phyloP scores from a whole-genome alignment of 1,140 invertebrate genomes.

The Ylistrum balloti region DNA sequence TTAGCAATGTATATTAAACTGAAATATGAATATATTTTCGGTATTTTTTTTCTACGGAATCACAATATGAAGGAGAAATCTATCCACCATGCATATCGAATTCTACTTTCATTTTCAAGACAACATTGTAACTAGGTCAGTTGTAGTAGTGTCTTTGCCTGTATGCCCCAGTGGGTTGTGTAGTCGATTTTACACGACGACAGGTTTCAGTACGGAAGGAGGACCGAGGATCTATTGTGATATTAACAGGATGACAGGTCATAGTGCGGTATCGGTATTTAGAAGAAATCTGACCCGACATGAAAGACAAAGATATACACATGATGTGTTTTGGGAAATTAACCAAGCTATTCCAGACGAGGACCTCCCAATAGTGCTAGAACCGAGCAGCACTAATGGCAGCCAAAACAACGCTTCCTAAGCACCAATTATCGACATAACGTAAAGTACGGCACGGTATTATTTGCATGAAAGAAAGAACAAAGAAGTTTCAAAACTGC shows the following conservation, averaged over 20 bases:
- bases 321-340: constrained; percentile 28
- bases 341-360: neutral
- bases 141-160: neutral
- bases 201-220: neutral
- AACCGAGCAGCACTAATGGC: neutral
- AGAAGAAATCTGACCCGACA: neutral
- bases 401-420: constrained; percentile 22
- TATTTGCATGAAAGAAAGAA: too few relatives aligned
- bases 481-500: too few relatives aligned
- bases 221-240: neutral
- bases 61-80: too few relatives aligned
- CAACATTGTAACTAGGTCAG: neutral
- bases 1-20: too few relatives aligned
- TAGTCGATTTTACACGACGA: neutral
- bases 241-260: constrained; percentile 17
- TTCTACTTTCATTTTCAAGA: too few relatives aligned
- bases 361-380: constrained; percentile 29
- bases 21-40: too few relatives aligned
- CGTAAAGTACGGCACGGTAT: neutral
- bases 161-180: neutral
- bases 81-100: too few relatives aligned
- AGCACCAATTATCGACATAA: constrained; percentile 33
- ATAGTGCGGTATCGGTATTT: constrained; percentile 34
- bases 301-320: constrained; percentile 39
- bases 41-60: too few relatives aligned